Evolutionary conservation across 2,797 vertebrate species (phyloP), one percentile per base, ranked within the genome.

Genomic region (Anas georgica): DNA sequence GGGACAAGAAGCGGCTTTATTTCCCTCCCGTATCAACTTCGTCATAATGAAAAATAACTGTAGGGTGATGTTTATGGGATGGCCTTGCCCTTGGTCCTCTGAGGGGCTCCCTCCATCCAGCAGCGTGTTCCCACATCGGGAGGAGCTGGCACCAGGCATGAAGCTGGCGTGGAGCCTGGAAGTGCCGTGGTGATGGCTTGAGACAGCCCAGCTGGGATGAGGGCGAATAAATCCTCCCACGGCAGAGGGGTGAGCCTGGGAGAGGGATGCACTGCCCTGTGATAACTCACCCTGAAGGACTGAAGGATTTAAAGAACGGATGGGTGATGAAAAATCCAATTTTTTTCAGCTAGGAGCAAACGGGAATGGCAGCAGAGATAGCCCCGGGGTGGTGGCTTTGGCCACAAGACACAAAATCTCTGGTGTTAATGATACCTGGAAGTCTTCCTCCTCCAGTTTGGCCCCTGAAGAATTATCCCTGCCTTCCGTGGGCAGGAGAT

Each of bases 41-140:
- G 46, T 23, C 29, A 28, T 68, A 68, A 17, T 7, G 26, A 22
- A 14, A 72, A 69, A 10, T 5, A n/a, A 8, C 11, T 26, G 2
- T 0, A 5, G 55, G 43, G 21, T 76, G 50, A 37, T 25, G 10
- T n/a, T 77, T 39, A 20, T n/a, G 45, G 75, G 56, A 5, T 62
- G 56, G 39, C 43, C 60, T 81, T 31, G 13, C 43, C 43, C 60
- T 37, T 7, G n/a, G 84, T 4, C 45, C 17, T 41, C 58, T 3
- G 14, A 66, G 56, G 54, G 21, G 22, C 50, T 60, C 46, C 29
- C 25, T 43, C 39, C n/a, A 16, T 6, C 1, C 12, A 55, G 46
- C 16, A 20, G 13, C 8, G 1, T 5, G 12, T 43, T 68, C 41
- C 37, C 56, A 17, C 1, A 0, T 2, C 18, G 11, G 39, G 6